Percentiles rank a stretch among this genome's conserved stretches.
phyloP scores from a whole-genome alignment of 2,797 vertebrate species.

The Bradypodion pumilum region DNA sequence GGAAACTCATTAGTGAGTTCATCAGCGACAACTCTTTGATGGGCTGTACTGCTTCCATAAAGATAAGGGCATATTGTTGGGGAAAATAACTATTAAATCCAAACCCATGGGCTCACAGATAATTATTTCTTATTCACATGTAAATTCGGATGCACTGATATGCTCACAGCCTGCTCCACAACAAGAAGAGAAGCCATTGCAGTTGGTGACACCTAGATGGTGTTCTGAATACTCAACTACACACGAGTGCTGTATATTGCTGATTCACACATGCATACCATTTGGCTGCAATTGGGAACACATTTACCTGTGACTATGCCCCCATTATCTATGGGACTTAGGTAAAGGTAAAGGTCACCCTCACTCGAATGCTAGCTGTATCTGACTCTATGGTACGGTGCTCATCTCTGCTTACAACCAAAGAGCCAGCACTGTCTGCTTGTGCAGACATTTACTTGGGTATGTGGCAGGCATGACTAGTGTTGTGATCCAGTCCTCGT shows the following conservation, averaged over 20 bases:
- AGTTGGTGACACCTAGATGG: no score
- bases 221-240: not conserved
- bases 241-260: not conserved
- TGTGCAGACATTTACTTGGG: no score
- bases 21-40: constrained; percentile 76
- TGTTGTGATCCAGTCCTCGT: no score
- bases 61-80: constrained; percentile 82
- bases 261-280: not conserved
- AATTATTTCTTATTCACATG: constrained; percentile 80
- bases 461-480: no score
- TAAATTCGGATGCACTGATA: constrained; percentile 72
- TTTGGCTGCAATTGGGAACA: not conserved
- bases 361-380: no score
- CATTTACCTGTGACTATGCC: not conserved
- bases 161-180: constrained; percentile 23
- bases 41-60: constrained; percentile 77
- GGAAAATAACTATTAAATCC: constrained; percentile 76
- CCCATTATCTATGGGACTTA: not conserved
- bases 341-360: no score
- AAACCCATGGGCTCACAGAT: constrained; percentile 68
- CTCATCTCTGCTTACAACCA: no score
- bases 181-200: not conserved
- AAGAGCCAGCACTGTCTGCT: no score
- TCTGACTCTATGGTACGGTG: no score
- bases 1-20: constrained; percentile 80